Conservation (phyloP, 2,888 invertebrate species). For the Brachyptera putata region DNA sequence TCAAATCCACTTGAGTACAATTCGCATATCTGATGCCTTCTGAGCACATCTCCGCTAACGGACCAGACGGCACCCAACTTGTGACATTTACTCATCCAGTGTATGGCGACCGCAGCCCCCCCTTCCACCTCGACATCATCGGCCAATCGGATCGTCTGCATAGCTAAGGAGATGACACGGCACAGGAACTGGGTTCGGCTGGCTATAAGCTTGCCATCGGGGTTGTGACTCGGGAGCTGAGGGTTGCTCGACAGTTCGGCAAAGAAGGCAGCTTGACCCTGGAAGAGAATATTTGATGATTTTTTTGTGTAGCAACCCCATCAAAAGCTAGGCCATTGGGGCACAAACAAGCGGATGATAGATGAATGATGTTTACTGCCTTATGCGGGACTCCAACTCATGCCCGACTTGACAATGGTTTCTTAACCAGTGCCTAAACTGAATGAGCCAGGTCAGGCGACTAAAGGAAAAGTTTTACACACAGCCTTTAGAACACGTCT, state of each 20-base stretch:
- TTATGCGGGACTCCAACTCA: too few species aligned
- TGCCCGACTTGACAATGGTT: too few species aligned
- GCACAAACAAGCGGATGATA: too few species aligned
- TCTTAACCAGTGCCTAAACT: too few species aligned
- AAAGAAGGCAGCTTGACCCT: slow-evolving; percentile 52
- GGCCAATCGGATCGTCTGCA: slow-evolving; percentile 58
- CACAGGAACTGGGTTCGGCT: slow-evolving; percentile 69
- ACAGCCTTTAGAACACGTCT: too few species aligned
- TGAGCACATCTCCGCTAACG: slow-evolving; percentile 66
- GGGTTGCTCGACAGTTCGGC: slow-evolving; percentile 48
- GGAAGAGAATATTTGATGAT: slow-evolving; percentile 21
- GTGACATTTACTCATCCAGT: slow-evolving; percentile 70
- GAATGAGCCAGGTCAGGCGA: too few species aligned
- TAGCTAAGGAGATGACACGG: slow-evolving; percentile 66
- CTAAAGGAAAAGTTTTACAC: too few species aligned
- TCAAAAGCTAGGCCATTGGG: too few species aligned
- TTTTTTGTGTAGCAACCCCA: neutral
- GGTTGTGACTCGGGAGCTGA: slow-evolving; percentile 56
- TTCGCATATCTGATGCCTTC: slow-evolving; percentile 70
- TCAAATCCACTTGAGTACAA: slow-evolving; percentile 57
- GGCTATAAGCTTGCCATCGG: slow-evolving; percentile 64
- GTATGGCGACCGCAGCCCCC: slow-evolving; percentile 21
- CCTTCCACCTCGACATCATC: slow-evolving; percentile 13
- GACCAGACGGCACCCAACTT: slow-evolving; percentile 72
- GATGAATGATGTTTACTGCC: too few species aligned